Evolutionary conservation across 2,113 vertebrate species (phyloP).

Genomic region (Platysternon megacephalum): DNA sequence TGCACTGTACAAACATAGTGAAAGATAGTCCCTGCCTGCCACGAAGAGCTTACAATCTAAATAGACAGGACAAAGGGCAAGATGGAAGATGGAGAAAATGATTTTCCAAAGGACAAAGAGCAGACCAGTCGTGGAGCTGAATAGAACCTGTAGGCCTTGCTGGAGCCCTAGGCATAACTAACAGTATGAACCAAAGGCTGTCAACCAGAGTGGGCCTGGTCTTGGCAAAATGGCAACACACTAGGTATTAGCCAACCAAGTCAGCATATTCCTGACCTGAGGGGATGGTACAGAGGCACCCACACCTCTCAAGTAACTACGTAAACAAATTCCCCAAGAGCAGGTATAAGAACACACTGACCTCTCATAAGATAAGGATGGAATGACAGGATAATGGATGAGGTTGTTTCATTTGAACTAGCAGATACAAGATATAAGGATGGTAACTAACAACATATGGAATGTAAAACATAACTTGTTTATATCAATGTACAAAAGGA

Average conservation of each 20-base stretch:
- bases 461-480: background rate
- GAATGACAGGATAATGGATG: background rate
- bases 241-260: background rate
- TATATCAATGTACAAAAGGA: background rate
- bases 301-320: background rate
- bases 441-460: background rate
- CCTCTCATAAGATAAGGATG: background rate
- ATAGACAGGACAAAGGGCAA: background rate
- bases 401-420: background rate
- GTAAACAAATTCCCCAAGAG: background rate
- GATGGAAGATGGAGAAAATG: background rate
- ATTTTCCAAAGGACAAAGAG: background rate
- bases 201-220: background rate
- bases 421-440: background rate
- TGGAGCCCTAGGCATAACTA: background rate
- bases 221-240: background rate
- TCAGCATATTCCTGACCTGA: background rate
- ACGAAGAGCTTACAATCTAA: background rate
- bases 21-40: background rate
- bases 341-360: background rate
- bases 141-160: background rate
- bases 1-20: background rate
- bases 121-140: rapidly evolving
- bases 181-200: background rate
- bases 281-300: background rate